Conservation (phyloP, 2,113 vertebrate species). For the Pagrus major region DNA sequence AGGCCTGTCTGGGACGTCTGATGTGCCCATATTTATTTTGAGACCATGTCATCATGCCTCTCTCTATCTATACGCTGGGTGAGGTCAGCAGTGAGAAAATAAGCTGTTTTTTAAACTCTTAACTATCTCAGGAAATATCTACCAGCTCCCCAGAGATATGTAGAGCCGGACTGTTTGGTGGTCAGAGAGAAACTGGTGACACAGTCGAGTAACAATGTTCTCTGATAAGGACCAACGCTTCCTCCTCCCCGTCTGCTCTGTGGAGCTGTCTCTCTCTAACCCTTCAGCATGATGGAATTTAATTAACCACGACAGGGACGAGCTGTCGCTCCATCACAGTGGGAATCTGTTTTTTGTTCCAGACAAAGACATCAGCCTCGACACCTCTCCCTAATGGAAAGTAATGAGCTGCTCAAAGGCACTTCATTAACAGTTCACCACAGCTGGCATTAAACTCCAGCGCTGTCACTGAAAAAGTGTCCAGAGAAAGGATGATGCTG, state of each 20-base stretch:
- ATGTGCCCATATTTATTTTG: constrained; percentile 57
- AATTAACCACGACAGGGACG: constrained; percentile 52
- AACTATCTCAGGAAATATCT: constrained; percentile 69
- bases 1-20: constrained; percentile 30
- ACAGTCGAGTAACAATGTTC: constrained; percentile 47
- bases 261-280: constrained; percentile 7
- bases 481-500: not conserved
- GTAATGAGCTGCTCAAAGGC: constrained; percentile 39
- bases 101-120: constrained; percentile 6
- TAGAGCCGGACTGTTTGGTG: constrained; percentile 20
- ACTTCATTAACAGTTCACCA: constrained; percentile 38
- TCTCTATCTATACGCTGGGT: constrained; percentile 30
- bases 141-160: constrained; percentile 47
- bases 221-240: constrained; percentile 1
- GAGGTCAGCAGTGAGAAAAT: constrained; percentile 57
- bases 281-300: constrained; percentile 57
- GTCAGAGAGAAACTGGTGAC: constrained; percentile 47
- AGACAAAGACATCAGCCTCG: constrained; percentile 58
- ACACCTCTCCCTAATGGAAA: constrained; percentile 58
- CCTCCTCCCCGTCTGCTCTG: constrained; percentile 11
- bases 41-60: constrained; percentile 54
- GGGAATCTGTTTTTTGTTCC: constrained; percentile 49
- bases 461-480: not conserved
- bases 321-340: constrained; percentile 37
- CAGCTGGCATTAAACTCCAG: constrained; percentile 19